A percentile compares a stretch with the other conserved stretches of the same genome.
phyloP scores from a whole-genome alignment of 2,888 invertebrate species.

The Kryphioiulus occultus region DNA sequence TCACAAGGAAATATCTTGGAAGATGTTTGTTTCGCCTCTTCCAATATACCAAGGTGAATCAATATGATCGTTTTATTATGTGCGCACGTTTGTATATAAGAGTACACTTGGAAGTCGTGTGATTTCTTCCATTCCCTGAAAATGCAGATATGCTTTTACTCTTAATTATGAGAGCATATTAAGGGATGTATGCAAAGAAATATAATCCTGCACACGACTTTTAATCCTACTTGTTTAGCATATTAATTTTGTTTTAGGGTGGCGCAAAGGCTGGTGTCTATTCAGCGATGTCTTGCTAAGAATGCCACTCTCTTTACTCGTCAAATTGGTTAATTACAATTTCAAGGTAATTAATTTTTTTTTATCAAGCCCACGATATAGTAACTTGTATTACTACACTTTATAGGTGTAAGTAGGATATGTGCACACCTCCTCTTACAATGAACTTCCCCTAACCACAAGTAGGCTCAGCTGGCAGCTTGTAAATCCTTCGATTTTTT shows the following conservation, averaged over 20 bases:
- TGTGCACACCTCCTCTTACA: no score
- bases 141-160: no score
- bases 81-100: neutral
- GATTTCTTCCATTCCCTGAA: no score
- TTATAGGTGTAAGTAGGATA: no score
- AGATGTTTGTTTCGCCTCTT: conserved; percentile 75
- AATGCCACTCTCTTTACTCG: conserved; percentile 75
- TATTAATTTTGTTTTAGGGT: conserved; percentile 61
- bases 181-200: no score
- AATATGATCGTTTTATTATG: neutral
- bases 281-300: conserved; percentile 74
- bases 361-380: neutral
- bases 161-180: no score
- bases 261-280: conserved; percentile 73
- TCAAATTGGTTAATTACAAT: conserved; percentile 71
- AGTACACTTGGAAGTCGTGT: no score
- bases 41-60: conserved; percentile 59
- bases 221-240: neutral
- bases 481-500: no score
- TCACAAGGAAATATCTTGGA: conserved; percentile 68
- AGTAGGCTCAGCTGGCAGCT: no score
- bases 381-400: no score
- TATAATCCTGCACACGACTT: neutral
- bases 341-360: conserved; percentile 61
- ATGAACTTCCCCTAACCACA: no score